Evolutionary conservation across 2,113 vertebrate species (phyloP), one percentile per base, ranked within the genome.

Genomic region (Tautogolabrus adspersus): DNA sequence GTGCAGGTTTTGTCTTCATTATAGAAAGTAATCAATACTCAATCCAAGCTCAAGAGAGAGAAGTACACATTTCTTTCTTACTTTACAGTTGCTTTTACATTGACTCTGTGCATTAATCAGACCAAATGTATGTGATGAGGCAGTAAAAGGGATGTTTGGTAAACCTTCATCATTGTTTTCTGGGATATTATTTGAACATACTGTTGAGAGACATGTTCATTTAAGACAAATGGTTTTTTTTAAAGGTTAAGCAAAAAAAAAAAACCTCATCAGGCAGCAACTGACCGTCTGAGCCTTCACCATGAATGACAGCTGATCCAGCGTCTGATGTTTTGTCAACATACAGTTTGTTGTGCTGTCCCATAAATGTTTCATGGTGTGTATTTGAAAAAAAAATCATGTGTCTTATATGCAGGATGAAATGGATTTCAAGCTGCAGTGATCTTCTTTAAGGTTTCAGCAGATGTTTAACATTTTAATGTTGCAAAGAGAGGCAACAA

Each of bases 11-110:
- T 79, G 79, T 79, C 68, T 72, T 75, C 76, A 67, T 47, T 79
- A 72, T 76, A 83, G 42, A 77, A 85, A 69, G 7, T 77, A 85
- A 87, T 85, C 58, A 82, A 82, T 81, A 83, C 22, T 79, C 60
- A 77, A 76, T 82, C 69, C 77, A 83, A 75, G 82, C 49, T 73
- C 26, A 15, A 68, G 22, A 61, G 54, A 66, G 70, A 72, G 71
- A 80, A 72, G 86, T 55, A 73, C 52, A 30, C 49, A 55, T 85
- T 81, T 70, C 42, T 22, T 78, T 51, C 52, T 49, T 44, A 21
- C 64, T 79, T 69, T 58, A 55, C 46, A 82, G 80, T 77, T 38
- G 12, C 75, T 40, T 57, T 71, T 18, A 65, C n/a, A 61, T 75
- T 42, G 64, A 51, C 21, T 8, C 38, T 22, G 13, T 37, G 44